Evolutionary conservation across 2,113 vertebrate genomes (phyloP), one percentile per base, ranked within the genome.

Genomic region (Notarius quadriscutis): DNA sequence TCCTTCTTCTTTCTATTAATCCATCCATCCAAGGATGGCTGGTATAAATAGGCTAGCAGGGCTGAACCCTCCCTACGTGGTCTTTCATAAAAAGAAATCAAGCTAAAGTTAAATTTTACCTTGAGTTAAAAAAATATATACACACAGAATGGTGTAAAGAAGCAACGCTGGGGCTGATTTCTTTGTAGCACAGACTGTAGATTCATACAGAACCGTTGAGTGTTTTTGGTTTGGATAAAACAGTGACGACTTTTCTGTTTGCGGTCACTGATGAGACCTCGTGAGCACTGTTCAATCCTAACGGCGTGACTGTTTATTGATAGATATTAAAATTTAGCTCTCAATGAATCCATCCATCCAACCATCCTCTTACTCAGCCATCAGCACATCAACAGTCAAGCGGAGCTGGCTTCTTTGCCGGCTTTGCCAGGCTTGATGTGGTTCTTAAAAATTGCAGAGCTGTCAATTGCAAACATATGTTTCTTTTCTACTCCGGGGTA

Each of bases 391-490:
- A 51, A 60, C 25, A 78, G 60, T 65, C 41, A 79, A 30, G 53
- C 6, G 4, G 30, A 71, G 55, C 2, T 65, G 8, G 78, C 69
- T 58, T 72, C 65, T 79, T 77, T 88, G 48, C 90, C 78, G 14
- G 90, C 89, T 91, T 92, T 34, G 85, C 88, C 89, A 89, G 89
- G 90, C 86, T 92, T 91, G 91, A 93, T 93, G 93, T 93, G 90
- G 92, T 88, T 90, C 88, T 69, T 41, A 69, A 89, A 91, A 91
- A 92, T 90, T 86, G 88, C 87, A 81, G 90, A 91, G 93, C 90
- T 91, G 90, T 86, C 93, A 92, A 91, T 87, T 82, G 90, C 88
- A 93, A 93, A 91, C 92, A 92, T 72, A 90, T 94, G 93, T 85
- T 82, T 51, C 60, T 55, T 58, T 53, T 51, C 71, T 77, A 67